phyloP scores from a whole-genome alignment of 2,797 vertebrate genomes.

The Cheracebus regulus region DNA sequence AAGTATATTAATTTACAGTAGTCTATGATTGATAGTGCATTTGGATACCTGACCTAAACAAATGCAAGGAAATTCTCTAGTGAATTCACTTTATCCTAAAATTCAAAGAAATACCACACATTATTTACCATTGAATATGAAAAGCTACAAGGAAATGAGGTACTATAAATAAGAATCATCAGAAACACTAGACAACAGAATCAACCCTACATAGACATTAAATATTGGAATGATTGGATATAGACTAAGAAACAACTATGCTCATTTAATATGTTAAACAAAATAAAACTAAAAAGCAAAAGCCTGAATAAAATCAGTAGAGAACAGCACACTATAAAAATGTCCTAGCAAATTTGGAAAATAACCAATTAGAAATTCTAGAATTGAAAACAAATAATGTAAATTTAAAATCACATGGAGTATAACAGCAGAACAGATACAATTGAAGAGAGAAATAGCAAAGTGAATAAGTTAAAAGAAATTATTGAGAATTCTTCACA shows the following conservation, averaged over 20 bases:
- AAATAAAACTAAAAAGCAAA: not conserved
- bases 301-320: not conserved
- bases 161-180: not conserved
- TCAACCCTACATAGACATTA: not conserved
- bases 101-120: not conserved
- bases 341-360: not conserved
- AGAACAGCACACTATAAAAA: not conserved
- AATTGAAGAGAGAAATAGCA: not conserved
- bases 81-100: not conserved
- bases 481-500: not conserved
- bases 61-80: not conserved
- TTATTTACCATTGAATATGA: not conserved
- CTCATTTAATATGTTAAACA: not conserved
- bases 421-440: not conserved
- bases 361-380: not conserved
- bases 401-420: not conserved
- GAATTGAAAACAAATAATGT: not conserved
- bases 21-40: not conserved
- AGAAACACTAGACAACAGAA: not conserved
- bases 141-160: not conserved
- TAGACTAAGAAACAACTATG: not conserved
- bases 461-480: not conserved
- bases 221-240: not conserved
- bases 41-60: not conserved
- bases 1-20: conserved; percentile 11